phyloP scores from a whole-genome alignment of 2,888 invertebrate genomes.

The Nymphalis c-album region DNA sequence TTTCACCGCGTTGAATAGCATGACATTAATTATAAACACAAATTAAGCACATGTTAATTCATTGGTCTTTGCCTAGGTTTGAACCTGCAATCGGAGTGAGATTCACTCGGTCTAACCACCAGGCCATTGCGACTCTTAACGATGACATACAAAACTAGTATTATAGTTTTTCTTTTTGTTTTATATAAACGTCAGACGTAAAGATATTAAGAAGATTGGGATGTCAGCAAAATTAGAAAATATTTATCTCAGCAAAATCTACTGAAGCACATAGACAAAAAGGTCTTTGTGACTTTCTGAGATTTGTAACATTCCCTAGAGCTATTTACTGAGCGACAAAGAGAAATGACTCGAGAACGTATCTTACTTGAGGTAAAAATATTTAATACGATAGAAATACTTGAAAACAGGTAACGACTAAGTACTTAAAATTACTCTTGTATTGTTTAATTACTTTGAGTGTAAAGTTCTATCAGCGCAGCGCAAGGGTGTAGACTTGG shows the following conservation, averaged over 20 bases:
- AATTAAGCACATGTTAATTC: too few species aligned
- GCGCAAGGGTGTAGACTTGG: too few species aligned
- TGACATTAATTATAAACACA: too few species aligned
- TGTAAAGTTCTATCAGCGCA: too few species aligned
- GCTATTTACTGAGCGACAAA: conserved; percentile 68
- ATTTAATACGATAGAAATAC: conserved; percentile 2
- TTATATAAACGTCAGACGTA: not conserved
- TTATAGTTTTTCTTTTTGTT: not conserved
- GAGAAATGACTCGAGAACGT: conserved; percentile 62
- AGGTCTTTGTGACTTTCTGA: conserved; percentile 57
- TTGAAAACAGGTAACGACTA: not conserved
- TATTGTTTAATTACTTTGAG: too few species aligned
- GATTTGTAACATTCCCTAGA: conserved; percentile 62
- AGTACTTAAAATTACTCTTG: not conserved
- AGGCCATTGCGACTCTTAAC: too few species aligned
- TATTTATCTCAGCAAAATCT: conserved; percentile 42
- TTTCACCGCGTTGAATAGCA: too few species aligned
- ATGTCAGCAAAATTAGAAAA: conserved; percentile 21
- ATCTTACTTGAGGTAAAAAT: conserved; percentile 56
- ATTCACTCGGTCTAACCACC: too few species aligned
- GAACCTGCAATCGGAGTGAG: too few species aligned
- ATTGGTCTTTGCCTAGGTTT: too few species aligned
- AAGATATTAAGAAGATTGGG: conserved; percentile 4
- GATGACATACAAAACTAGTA: not conserved
- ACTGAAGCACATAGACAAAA: conserved; percentile 48